Evolutionary conservation across 2,888 invertebrate genomes (phyloP), one percentile per base, ranked within the genome.

Genomic region (Lasioglossum vierecki): DNA sequence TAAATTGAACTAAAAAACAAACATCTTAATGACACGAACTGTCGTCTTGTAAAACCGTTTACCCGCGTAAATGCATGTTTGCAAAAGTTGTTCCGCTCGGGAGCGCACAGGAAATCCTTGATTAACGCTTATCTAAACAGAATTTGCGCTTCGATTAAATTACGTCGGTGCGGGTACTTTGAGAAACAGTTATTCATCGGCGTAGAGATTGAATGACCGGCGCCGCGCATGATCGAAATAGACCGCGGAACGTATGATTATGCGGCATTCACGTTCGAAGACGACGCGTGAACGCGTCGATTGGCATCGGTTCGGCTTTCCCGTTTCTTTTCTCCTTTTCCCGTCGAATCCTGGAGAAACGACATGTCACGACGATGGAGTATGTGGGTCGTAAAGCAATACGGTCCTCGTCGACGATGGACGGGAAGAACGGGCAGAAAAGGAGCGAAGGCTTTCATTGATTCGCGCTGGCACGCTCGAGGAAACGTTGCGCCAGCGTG

Each of bases 391-490:
- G 82, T 76, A 35, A 46, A 44, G n/a, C 18, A 68, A 39, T 39
- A 53, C 49, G 44, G 6, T 57, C 30, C 70, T 71, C 22, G 74
- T 41, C 60, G 63, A 35, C 15, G 75, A 72, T 66, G 66, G 76
- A 44, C 53, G 78, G 49, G 44, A 49, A 22, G 8, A 53, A 15
- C 35, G 71, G 46, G 22, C 63, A 53, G 41, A 70, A 41, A 80
- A 80, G 60, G 35, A 71, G 81, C 22, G 71, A 63, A 82, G 74
- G 53, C 39, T 78, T 77, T 83, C 84, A 86, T 88, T 81, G 86
- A 89, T 84, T 78, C 78, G 74, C 49, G 71, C 71, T 84, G 66
- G 75, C 46, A 57, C 18, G 44, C 39, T 53, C 79, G 75, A 68
- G 44, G 78, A 66, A 76, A 80, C 73, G 46, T 53, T 44, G 57